phyloP scores from a whole-genome alignment of 2,888 invertebrate genomes.

The Papilio elwesi region DNA sequence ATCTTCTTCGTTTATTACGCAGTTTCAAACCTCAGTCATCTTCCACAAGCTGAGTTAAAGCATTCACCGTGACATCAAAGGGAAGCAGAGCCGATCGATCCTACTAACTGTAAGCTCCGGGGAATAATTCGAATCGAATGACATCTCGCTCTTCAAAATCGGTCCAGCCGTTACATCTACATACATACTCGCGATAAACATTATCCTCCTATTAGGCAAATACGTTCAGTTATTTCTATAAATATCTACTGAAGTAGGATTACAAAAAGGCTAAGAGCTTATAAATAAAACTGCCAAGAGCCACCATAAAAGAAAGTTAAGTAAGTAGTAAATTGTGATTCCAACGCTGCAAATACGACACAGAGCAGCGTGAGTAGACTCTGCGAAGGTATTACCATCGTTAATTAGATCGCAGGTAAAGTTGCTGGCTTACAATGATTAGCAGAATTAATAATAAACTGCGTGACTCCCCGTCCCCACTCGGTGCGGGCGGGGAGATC shows the following conservation, averaged over 20 bases:
- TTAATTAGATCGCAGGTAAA: constrained; percentile 38
- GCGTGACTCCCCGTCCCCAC: constrained; percentile 46
- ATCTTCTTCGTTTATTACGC: not conserved
- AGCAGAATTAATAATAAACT: constrained; percentile 61
- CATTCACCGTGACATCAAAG: no score
- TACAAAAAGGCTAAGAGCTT: not conserved
- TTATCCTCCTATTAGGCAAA: not conserved
- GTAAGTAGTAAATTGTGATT: constrained; percentile 24
- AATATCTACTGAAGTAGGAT: constrained; percentile 7
- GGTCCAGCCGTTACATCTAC: not conserved
- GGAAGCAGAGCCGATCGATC: no score
- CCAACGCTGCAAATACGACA: constrained; percentile 18
- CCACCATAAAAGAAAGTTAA: constrained; percentile 6
- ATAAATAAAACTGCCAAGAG: constrained; percentile 8
- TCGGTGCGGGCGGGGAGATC: constrained; percentile 49
- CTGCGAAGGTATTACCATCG: constrained; percentile 22
- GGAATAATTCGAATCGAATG: no score
- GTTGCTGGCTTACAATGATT: constrained; percentile 53
- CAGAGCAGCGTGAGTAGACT: constrained; percentile 12
- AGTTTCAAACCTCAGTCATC: no score
- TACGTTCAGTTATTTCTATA: not conserved
- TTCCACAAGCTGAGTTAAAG: no score
- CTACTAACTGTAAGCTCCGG: no score
- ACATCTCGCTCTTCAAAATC: no score
- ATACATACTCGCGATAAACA: no score